A percentile compares a stretch with the other conserved stretches of the same genome.
Evolutionary conservation across 2,797 vertebrate genomes (phyloP).

Genomic region (Chromobotia macracanthus): DNA sequence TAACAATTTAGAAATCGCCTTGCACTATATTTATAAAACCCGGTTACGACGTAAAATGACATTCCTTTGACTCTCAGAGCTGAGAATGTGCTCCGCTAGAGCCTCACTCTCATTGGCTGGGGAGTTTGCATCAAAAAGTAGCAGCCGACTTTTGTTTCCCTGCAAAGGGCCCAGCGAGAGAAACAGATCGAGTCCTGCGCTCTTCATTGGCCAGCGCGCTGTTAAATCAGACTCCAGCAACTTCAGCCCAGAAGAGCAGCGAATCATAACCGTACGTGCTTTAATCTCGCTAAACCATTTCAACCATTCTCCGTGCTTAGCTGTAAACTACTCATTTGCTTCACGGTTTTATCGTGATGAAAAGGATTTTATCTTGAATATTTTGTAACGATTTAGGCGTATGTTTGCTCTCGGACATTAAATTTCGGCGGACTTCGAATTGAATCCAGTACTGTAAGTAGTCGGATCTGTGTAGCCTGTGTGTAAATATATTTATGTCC

Average conservation of each 20-base stretch:
- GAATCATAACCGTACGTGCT: conserved; percentile 72
- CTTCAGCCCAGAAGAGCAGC: conserved; percentile 76
- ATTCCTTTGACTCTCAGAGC: conserved; percentile 78
- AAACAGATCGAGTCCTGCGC: conserved; percentile 85
- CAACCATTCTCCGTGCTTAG: conserved; percentile 64
- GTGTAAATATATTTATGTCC: conserved; percentile 6
- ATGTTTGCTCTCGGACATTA: conserved; percentile 68
- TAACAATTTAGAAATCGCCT: conserved; percentile 6
- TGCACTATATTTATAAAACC: conserved; percentile 20
- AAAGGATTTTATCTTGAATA: conserved; percentile 61
- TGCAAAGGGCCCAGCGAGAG: conserved; percentile 89
- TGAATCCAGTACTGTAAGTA: conserved; percentile 48
- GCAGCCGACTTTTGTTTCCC: conserved; percentile 91
- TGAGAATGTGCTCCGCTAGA: conserved; percentile 88
- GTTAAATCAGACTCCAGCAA: conserved; percentile 81
- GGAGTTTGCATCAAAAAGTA: conserved; percentile 97
- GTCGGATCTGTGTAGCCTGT: conserved; percentile 55
- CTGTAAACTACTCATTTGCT: conserved; percentile 54
- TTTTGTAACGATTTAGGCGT: conserved; percentile 63
- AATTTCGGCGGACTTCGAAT: conserved; percentile 59
- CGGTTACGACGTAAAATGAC: conserved; percentile 54
- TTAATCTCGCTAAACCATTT: conserved; percentile 69
- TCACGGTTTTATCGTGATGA: conserved; percentile 53
- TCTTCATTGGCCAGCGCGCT: conserved; percentile 79
- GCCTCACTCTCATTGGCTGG: conserved; percentile 95